Base-by-base conservation (phyloP, 2,888 invertebrate species). In the Ornithoptera priamus region DNA sequence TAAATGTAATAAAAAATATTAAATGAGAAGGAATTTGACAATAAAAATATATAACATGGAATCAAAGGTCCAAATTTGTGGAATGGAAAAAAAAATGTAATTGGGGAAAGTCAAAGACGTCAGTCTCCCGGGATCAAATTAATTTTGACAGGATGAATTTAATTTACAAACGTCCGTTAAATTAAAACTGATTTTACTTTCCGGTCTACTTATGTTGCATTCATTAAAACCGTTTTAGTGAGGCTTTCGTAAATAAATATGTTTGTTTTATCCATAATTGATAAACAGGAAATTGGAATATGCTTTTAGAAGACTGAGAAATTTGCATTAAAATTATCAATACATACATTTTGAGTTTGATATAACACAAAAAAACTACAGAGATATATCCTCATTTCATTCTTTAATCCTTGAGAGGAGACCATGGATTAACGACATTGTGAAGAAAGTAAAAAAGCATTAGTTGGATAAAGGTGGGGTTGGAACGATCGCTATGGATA, bases 121-220 rank as follows among this genome's bases (percentile, higher is more conserved):
- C 57, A 4, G 57, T 20, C 57, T 58, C 57, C 57, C 3, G 22
- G n/a, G 57, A 58, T 22, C 57, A 58, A 58, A 58, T 58, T 58
- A 58, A 58, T 58, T 58, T 58, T 58, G 57, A 58, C 22, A 22
- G 24, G 22, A 58, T 58, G 15, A 22, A 58, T 58, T 58, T 58
- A 8, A 53, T 53, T 53, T n/a, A 53, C 53, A 53, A 53, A 53
- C n/a, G 53, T 53, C 53, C 53, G n/a, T 8, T 53, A 22, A 22
- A 58, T 22, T 58, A 58, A 58, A 22, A 12, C n/a, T 24, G n/a
- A 58, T 24, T 58, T 22, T n/a, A n/a, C n/a, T 58, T 58, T 58
- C 20, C 57, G 22, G 57, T 58, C 7, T 10, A 58, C 22, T 7
- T 22, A 58, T 22, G 22, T 22, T 22, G 22, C 57, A 58, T 58